phyloP scores from a whole-genome alignment of 2,113 vertebrate species.

The Peromyscus leucopus region DNA sequence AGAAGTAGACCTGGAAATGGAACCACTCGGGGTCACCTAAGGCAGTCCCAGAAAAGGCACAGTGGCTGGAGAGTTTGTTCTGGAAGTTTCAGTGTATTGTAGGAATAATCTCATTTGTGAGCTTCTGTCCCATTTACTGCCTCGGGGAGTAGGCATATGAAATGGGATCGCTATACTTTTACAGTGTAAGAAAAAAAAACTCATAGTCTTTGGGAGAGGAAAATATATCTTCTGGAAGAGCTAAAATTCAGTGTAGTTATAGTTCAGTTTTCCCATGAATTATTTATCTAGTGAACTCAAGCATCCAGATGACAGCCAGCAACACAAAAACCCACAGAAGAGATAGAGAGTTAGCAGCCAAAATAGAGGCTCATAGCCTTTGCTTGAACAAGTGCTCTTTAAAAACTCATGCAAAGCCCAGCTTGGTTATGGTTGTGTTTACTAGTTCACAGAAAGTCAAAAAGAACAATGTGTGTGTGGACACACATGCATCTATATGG shows the following conservation, averaged over 20 bases:
- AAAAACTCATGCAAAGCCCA: not conserved
- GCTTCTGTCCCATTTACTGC: not conserved
- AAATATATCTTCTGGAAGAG: conserved; percentile 24
- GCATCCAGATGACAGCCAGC: not conserved
- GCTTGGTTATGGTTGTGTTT: not conserved
- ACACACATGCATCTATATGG: not conserved
- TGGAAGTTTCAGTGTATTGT: not conserved
- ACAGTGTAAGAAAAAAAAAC: not conserved
- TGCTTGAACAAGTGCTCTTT: not conserved
- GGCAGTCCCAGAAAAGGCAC: not conserved
- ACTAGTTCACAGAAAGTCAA: not conserved
- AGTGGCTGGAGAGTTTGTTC: not conserved
- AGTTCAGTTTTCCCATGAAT: not conserved
- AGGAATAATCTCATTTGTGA: conserved; percentile 38
- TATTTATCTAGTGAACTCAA: conserved; percentile 35
- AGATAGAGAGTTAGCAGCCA: not conserved
- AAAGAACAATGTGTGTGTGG: not conserved
- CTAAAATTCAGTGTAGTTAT: not conserved
- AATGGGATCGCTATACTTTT: conserved; percentile 1
- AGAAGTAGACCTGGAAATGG: not conserved
- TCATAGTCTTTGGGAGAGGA: not conserved
- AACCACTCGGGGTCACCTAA: not conserved
- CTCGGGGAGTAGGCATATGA: not conserved
- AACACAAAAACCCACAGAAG: not conserved
- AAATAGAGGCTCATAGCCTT: not conserved